Conservation (phyloP, 2,797 vertebrate genomes). For the Poeciliopsis paucimaculata region DNA sequence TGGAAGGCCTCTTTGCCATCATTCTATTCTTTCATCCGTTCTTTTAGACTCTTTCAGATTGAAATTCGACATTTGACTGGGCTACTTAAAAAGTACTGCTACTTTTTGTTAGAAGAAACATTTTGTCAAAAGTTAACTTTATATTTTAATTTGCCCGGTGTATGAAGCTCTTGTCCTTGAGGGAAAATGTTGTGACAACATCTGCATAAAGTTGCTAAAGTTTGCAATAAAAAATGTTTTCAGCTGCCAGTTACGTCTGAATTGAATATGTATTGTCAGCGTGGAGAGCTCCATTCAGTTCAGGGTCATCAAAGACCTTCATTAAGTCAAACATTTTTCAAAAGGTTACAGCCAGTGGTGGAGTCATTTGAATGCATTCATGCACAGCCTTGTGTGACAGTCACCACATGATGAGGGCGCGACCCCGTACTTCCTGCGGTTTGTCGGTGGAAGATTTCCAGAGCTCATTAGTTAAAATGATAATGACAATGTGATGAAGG, state of each 20-base stretch:
- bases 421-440: background rate
- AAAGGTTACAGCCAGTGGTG: background rate
- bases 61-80: background rate
- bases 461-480: background rate
- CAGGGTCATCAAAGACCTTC: background rate
- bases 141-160: background rate
- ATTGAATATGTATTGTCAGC: background rate
- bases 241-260: background rate
- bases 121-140: background rate
- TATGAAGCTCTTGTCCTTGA: background rate
- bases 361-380: background rate
- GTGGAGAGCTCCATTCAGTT: background rate
- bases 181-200: background rate
- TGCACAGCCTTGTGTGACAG: background rate
- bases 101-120: background rate
- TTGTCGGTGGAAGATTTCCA: background rate
- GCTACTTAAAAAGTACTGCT: background rate
- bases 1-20: background rate
- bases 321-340: background rate
- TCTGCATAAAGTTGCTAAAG: background rate
- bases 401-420: background rate
- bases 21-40: background rate
- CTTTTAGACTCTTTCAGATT: background rate
- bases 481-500: background rate
- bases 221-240: background rate